A percentile compares a stretch with the other conserved stretches of the same genome.
Evolutionary conservation across 2,113 vertebrate genomes (phyloP).

Genomic region (Chaenocephalus aceratus): DNA sequence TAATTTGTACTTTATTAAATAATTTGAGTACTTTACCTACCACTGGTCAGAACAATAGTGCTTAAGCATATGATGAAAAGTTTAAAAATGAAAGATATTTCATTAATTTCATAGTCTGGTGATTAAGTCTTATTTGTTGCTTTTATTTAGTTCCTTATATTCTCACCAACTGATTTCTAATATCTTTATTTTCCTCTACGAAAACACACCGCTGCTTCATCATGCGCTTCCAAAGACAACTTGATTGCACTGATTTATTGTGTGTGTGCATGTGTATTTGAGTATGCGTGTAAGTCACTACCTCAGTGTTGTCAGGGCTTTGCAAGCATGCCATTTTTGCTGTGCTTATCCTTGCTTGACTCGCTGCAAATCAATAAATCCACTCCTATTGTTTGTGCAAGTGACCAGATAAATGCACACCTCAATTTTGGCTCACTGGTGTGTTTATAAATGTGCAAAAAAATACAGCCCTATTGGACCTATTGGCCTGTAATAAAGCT

Average conservation of each 20-base stretch:
- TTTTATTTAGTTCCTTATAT: conserved; percentile 3
- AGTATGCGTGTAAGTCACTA: conserved; percentile 31
- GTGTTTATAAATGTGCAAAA: conserved; percentile 30
- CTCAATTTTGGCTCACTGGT: conserved; percentile 20
- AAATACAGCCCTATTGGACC: conserved; percentile 15
- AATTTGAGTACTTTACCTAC: no score
- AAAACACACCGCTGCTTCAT: background rate
- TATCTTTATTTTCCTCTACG: background rate
- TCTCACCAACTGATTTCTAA: background rate
- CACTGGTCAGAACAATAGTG: no score
- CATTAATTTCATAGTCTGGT: background rate
- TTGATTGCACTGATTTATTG: conserved; percentile 23
- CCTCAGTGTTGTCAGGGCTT: conserved; percentile 32
- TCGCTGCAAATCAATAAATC: conserved; percentile 48
- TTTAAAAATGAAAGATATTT: background rate
- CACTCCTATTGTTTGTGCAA: conserved; percentile 47
- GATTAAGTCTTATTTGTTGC: background rate
- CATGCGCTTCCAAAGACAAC: conserved; percentile 16
- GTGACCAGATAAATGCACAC: conserved; percentile 45
- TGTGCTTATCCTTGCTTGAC: conserved; percentile 20
- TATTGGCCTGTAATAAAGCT: conserved; percentile 11
- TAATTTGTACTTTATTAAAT: no score
- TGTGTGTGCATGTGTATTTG: background rate
- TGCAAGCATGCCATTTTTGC: conserved; percentile 38
- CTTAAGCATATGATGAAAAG: background rate